Evolutionary conservation across 2,113 vertebrate species (phyloP), one percentile per base, ranked within the genome.

Genomic region (Oncorhynchus nerka): DNA sequence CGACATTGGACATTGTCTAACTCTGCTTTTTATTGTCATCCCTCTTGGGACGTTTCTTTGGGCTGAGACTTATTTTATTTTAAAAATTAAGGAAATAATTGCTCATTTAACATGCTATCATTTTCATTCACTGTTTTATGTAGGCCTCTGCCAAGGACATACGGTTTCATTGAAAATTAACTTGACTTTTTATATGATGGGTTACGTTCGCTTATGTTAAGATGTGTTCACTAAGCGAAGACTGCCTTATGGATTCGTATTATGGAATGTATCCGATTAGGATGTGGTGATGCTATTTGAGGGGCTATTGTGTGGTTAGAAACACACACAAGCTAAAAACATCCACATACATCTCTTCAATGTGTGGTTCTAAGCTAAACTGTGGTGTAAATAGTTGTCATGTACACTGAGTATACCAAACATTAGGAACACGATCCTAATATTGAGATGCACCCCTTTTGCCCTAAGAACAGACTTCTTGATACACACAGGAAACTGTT

Each of bases 351-450:
- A 79, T 79, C 26, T 59, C 71, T 74, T 80, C 80, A 71, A 78
- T 70, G 49, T 74, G 78, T 79, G 49, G 62, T 80, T 88, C 69
- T 78, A 74, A 66, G 48, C 71, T 76, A 72, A 82, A 75, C 75
- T 85, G 74, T 76, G 67, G 59, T 82, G 80, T 79, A 82, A 82
- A 86, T 75, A 82, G 83, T 75, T 79, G 28, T 80, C 59, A 62
- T 62, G 9, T 3, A 45, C 39, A 45, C 39, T 45, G 9, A 45
- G 39, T 45, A 45, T 45, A 45, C 39, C 39, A 45, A 45, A 45
- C 39, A 45, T 45, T 45, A 45, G 9, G 39, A 45, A 45, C 39
- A 45, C 39, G 0, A 1, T 39, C 39, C 39, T 45, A 45, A 11
- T 45, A 11, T 45, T 45, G 39, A 45, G 39, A 11, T 45, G 9